Base-by-base conservation (phyloP, 2,113 vertebrate species). In the Symphodus melops region DNA sequence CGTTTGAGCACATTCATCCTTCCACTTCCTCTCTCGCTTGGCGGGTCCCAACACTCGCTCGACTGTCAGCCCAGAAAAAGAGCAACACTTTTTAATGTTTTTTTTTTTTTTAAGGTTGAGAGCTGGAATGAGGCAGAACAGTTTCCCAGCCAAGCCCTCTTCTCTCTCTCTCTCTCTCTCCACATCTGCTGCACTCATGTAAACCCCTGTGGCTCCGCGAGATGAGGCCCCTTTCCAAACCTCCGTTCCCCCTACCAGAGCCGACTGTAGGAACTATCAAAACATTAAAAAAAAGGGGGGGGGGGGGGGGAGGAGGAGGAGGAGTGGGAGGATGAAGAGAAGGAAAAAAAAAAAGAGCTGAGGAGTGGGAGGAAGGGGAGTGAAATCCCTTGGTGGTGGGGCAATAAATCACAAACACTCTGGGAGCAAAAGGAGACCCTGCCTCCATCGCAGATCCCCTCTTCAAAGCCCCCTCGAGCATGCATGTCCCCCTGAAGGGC, bases 181-280 rank as follows among this genome's bases (percentile, higher is more conserved):
- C 90, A 94, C 94, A 94, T 95, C 93, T 94, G 94, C 90, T 93
- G 89, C 87, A 88, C 93, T 94, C 86, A 92, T 93, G 92, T 91
- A 91, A 91, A 82, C 89, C 87, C 92, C 87, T 79, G 84, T 84
- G 90, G 92, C 86, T 91, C 52, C 75, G 72, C 76, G 74, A 85
- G 81, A 68, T 85, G 87, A 79, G 85, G 88, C 86, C 85, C 85
- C 76, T 85, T 86, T 77, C 80, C 83, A 86, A 84, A 72, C 65
- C 81, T 88, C 80, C 76, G 82, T 84, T 75, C 68, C 81, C 88
- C 67, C 81, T 36, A 75, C 70, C 72, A 81, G 78, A 84, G 79
- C 60, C 49, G 68, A 88, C 80, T 90, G 87, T 80, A 91, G 88
- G 77, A 92, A 82, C 91, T 91, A 94, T 92, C 90, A 90, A 93